Evolutionary conservation across 35 echinoderm and acorn worm species (phyloP).

Genomic region (Hemicentrotus pulcherrimus): DNA sequence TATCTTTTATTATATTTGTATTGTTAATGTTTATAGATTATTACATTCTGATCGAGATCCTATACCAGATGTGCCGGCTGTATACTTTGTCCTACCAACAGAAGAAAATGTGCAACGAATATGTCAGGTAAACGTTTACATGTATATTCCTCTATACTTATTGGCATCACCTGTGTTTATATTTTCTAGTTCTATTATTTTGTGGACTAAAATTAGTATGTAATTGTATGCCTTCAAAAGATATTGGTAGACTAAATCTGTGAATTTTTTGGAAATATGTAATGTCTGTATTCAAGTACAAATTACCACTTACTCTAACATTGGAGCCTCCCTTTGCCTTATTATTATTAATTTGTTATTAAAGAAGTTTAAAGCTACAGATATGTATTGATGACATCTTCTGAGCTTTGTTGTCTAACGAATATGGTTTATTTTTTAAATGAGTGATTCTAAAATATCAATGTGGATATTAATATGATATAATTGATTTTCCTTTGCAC

Average conservation of each 20-base stretch:
- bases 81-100: constrained; percentile 97
- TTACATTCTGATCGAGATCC: constrained; percentile 93
- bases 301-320: no score
- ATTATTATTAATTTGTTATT: background rate
- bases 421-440: background rate
- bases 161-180: no score
- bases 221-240: no score
- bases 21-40: constrained; percentile 62
- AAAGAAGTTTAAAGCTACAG: background rate
- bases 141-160: background rate
- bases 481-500: background rate
- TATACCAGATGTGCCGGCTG: constrained; percentile 96
- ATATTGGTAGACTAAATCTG: no score
- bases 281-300: no score
- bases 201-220: no score
- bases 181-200: no score
- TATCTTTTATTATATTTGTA: background rate
- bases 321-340: background rate
- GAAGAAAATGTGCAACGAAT: constrained; percentile 98
- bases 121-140: constrained; percentile 80
- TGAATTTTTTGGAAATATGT: no score
- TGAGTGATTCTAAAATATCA: background rate
- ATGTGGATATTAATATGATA: background rate
- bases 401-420: background rate
- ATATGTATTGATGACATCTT: background rate